Evolutionary conservation across 2,113 vertebrate species (phyloP).

Genomic region (Raja brachyura): DNA sequence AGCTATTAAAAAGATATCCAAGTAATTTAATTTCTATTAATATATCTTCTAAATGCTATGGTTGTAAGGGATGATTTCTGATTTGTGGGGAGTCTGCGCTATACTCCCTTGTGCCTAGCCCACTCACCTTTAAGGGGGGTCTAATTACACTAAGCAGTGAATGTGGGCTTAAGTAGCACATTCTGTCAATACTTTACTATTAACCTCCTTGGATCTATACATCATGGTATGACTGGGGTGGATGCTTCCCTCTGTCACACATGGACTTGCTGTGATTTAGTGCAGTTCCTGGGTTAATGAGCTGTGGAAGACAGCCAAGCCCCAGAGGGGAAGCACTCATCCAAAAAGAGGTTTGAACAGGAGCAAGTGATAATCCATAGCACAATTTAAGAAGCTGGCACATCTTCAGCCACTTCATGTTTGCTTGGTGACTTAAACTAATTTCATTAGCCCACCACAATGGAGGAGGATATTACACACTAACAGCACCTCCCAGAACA

Average conservation of each 20-base stretch:
- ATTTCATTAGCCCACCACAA: not conserved
- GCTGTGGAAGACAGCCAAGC: slow-evolving; percentile 27
- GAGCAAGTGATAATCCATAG: slow-evolving; percentile 36
- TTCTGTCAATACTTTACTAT: slow-evolving; percentile 31
- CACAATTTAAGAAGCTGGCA: not conserved
- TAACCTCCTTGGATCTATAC: slow-evolving; percentile 28
- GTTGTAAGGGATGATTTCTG: not conserved
- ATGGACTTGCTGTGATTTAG: slow-evolving; percentile 12
- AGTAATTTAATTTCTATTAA: not conserved
- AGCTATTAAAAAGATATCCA: not conserved
- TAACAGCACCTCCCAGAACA: not conserved
- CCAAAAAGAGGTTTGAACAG: slow-evolving; percentile 15
- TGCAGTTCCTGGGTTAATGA: slow-evolving; percentile 29
- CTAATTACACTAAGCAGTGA: slow-evolving; percentile 9
- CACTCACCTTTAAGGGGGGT: not conserved
- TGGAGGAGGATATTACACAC: not conserved
- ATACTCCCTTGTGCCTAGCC: not conserved
- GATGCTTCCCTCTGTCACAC: not conserved
- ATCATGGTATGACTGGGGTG: not conserved
- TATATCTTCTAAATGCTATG: not conserved
- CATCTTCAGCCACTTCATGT: not conserved
- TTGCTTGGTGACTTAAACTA: not conserved
- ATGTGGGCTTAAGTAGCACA: slow-evolving; percentile 34
- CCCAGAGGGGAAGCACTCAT: slow-evolving; percentile 25
- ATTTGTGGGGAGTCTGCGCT: not conserved